Conservation (phyloP, 2,888 invertebrate species). For the Platycheirus albimanus region DNA sequence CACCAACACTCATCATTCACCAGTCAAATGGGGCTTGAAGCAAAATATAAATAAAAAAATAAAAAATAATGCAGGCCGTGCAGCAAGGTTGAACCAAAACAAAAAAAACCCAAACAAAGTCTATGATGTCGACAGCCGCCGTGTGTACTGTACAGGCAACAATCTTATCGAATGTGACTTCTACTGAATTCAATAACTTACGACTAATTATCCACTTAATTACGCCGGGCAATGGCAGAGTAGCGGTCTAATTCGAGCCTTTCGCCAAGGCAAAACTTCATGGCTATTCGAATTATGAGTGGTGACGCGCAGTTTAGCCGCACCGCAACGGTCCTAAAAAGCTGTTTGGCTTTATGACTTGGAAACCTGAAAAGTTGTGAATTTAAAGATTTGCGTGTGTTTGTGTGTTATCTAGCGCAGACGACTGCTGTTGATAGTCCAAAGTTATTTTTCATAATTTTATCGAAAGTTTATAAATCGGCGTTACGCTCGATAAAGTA, state of each 20-base stretch:
- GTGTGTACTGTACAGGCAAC: conserved; percentile 10
- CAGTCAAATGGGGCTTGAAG: conserved; percentile 41
- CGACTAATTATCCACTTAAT: conserved; percentile 72
- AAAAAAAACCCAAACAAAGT: conserved; percentile 35
- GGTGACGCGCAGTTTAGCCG: conserved; percentile 59
- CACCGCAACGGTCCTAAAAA: conserved; percentile 23
- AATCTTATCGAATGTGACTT: conserved; percentile 67
- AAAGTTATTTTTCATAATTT: conserved; percentile 44
- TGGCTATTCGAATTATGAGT: conserved; percentile 64
- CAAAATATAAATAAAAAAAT: conserved; percentile 7
- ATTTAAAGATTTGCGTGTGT: conserved; percentile 54
- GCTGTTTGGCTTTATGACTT: conserved; percentile 28
- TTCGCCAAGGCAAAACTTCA: conserved; percentile 41
- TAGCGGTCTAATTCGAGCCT: conserved; percentile 4
- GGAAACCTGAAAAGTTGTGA: conserved; percentile 46
- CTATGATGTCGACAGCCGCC: not conserved
- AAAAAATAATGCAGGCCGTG: too few relatives aligned
- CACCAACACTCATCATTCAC: conserved; percentile 65
- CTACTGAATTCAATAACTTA: conserved; percentile 73
- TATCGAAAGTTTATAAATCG: conserved; percentile 61
- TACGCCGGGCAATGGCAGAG: conserved; percentile 37
- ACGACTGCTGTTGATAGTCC: conserved; percentile 45
- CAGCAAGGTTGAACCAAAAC: conserved; percentile 31
- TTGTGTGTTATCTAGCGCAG: conserved; percentile 55
- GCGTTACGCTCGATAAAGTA: conserved; percentile 36